Conservation (phyloP, 2,888 invertebrate species). For the Megaustenia siamemsis region DNA sequence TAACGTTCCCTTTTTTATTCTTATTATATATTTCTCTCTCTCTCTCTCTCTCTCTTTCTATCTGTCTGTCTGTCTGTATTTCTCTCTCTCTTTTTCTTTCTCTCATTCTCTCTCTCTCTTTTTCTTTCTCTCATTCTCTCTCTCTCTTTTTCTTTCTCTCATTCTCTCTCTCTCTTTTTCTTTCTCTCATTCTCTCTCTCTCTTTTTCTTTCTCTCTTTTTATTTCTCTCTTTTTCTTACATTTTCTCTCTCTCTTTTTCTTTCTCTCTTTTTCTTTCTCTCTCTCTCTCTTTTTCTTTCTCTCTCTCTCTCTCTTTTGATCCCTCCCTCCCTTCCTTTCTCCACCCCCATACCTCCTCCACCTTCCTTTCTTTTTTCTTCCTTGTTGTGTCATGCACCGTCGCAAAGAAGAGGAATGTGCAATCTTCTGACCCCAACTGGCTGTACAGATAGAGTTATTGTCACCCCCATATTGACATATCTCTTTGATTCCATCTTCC, state of each 20-base stretch:
- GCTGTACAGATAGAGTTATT: too few species aligned
- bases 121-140: constrained; percentile 17
- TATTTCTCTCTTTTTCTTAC: neutral
- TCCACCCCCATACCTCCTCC: too few species aligned
- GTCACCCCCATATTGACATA: too few species aligned
- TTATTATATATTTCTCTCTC: neutral
- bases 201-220: neutral
- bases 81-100: neutral
- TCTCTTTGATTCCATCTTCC: too few species aligned
- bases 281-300: neutral
- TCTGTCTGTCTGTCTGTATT: neutral
- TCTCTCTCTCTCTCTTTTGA: neutral
- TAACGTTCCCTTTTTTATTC: neutral
- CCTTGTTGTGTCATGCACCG: too few species aligned
- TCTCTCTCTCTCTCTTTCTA: neutral
- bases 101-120: constrained; percentile 23
- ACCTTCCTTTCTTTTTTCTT: too few species aligned
- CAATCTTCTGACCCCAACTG: too few species aligned
- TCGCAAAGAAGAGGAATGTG: too few species aligned
- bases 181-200: neutral
- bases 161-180: neutral
- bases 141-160: neutral
- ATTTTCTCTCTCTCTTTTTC: neutral
- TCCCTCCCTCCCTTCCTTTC: too few species aligned
- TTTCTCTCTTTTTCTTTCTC: neutral